Percentiles rank a stretch among this genome's conserved stretches.
These are phyloP conservation scores for Acanthaster planci DNA, from an alignment of 35 echinoderm and acorn worm species.

Conservation along the genomic window DNA sequence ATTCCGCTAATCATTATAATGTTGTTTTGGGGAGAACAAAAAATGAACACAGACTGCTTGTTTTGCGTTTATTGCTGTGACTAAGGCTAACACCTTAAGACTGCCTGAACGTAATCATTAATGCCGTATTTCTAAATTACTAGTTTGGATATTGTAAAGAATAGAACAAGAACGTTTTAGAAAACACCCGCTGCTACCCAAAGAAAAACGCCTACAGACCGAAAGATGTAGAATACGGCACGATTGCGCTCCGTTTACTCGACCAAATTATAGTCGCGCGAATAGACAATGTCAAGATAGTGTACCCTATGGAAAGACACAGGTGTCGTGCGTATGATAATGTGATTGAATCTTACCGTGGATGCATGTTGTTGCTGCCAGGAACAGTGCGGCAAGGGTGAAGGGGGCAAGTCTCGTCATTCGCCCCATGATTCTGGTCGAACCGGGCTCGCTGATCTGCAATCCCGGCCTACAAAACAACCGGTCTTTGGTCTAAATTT, in stretches of 20 bases:
- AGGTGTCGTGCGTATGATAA: neutral
- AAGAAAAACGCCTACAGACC: neutral
- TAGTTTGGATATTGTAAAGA: neutral
- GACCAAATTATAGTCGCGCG: neutral
- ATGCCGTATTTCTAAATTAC: too few species aligned
- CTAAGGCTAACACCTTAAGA: too few species aligned
- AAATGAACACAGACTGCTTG: too few species aligned
- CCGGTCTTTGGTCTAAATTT: neutral
- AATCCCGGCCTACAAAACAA: neutral
- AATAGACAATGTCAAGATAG: neutral
- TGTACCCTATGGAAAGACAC: neutral
- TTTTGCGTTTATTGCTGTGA: too few species aligned
- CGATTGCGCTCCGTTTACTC: neutral
- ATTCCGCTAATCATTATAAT: too few species aligned
- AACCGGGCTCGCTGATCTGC: neutral
- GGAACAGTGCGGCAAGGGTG: conserved; percentile 7
- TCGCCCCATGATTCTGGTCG: neutral
- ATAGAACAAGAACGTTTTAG: neutral
- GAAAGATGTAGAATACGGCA: neutral
- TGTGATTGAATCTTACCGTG: neutral
- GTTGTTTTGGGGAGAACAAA: too few species aligned
- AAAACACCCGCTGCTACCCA: neutral
- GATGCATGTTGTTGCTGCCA: neutral
- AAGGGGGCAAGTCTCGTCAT: neutral
- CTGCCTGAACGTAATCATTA: too few species aligned